Evolutionary conservation across 1,140 invertebrate genomes (phyloP).

Genomic region (Leptinotarsa texana): DNA sequence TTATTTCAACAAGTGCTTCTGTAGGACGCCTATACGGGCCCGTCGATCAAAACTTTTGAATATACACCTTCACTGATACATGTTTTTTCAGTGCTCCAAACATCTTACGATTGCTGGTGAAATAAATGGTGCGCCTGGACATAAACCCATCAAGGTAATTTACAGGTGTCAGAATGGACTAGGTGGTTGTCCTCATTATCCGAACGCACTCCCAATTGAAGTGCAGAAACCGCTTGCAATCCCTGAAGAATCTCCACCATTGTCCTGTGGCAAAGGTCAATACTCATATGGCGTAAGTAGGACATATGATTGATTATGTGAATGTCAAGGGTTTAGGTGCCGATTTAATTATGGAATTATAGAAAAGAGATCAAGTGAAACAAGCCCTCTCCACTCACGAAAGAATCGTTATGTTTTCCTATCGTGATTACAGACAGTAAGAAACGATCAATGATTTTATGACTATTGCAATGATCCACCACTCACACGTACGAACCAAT

Average conservation of each 20-base stretch:
- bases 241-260: not conserved
- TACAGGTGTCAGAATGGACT: conserved; percentile 1
- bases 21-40: not conserved
- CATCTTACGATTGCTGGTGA: conserved; percentile 17
- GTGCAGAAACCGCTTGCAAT: conserved; percentile 10
- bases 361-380: too few relatives aligned
- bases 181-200: not conserved
- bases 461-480: too few relatives aligned
- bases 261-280: too few relatives aligned
- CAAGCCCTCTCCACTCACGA: too few relatives aligned
- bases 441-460: too few relatives aligned
- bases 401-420: too few relatives aligned
- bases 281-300: too few relatives aligned
- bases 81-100: conserved; percentile 20
- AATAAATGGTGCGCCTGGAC: not conserved
- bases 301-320: too few relatives aligned
- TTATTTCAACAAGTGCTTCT: not conserved
- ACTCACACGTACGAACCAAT: too few relatives aligned
- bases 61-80: not conserved
- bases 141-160: conserved; percentile 17
- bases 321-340: too few relatives aligned
- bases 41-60: conserved; percentile 7
- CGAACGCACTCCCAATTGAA: not conserved
- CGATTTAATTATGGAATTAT: too few relatives aligned
- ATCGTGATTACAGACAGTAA: too few relatives aligned